Conservation (phyloP, 2,113 vertebrate genomes). For the Bujurquina vittata region DNA sequence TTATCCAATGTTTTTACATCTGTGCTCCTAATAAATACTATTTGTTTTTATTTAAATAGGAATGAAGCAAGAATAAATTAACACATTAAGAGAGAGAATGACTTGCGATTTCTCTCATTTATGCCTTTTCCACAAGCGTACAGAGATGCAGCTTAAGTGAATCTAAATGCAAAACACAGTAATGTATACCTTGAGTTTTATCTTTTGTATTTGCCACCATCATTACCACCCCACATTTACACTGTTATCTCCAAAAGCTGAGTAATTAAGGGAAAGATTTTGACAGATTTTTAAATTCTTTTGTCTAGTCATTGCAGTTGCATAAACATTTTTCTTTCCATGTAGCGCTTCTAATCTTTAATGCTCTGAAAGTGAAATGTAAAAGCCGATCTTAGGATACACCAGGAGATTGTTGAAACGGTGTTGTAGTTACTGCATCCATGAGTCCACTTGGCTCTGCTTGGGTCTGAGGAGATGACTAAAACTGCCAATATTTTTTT, state of each 20-base stretch:
- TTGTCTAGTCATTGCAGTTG: background rate
- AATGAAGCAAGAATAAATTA: background rate
- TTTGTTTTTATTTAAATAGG: background rate
- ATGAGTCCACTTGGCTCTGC: background rate
- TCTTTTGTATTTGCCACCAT: background rate
- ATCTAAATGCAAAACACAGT: background rate
- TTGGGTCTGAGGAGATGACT: background rate
- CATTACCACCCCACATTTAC: background rate
- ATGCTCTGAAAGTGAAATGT: background rate
- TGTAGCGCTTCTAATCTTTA: background rate
- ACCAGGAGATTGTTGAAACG: background rate
- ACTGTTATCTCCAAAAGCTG: background rate
- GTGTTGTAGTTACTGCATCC: background rate
- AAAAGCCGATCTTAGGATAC: background rate
- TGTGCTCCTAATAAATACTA: background rate
- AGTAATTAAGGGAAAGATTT: too few species aligned
- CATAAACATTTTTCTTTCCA: background rate
- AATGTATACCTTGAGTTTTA: background rate
- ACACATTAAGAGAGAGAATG: background rate
- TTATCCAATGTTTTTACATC: conserved; percentile 41
- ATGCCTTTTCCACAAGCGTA: background rate
- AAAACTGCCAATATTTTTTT: background rate
- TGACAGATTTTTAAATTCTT: too few species aligned
- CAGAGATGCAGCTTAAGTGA: background rate
- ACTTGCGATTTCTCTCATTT: background rate